Evolutionary conservation across 2,888 invertebrate species (phyloP).

Genomic region (Micoletzkya japonica): DNA sequence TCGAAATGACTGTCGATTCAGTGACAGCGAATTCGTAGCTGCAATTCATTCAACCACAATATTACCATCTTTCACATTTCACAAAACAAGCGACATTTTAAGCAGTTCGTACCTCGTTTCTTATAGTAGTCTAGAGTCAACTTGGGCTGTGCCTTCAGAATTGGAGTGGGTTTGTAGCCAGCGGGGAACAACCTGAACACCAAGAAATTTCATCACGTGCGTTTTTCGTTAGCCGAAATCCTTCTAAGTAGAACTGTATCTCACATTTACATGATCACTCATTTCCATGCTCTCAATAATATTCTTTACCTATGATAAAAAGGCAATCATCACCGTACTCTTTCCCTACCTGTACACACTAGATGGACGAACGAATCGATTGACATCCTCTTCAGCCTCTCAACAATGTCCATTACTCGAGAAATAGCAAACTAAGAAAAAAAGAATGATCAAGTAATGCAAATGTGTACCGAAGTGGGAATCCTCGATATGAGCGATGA

Average conservation of each 20-base stretch:
- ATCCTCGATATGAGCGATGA: conserved; percentile 28
- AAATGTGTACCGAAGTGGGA: neutral
- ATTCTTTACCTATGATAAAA: too few species aligned
- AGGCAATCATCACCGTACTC: too few species aligned
- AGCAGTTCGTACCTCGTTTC: conserved; percentile 16
- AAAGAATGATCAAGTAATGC: neutral
- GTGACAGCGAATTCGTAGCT: neutral
- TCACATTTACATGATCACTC: too few species aligned
- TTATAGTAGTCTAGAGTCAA: conserved; percentile 20
- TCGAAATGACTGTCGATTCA: neutral
- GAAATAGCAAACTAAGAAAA: neutral
- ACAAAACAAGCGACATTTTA: neutral
- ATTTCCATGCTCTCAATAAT: too few species aligned
- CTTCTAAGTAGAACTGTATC: too few species aligned
- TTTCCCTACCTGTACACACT: conserved; percentile 20
- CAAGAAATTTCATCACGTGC: too few species aligned
- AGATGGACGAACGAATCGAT: conserved; percentile 7
- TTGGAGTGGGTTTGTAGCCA: conserved; percentile 21
- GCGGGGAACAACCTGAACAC: conserved; percentile 15
- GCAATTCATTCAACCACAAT: neutral
- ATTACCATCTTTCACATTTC: neutral
- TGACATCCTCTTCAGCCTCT: neutral
- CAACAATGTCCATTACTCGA: neutral
- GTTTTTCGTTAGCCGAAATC: too few species aligned
- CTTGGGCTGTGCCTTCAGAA: conserved; percentile 2